Percentiles rank a stretch among this genome's conserved stretches.
Conservation (phyloP, 2,113 vertebrate species). For the Solea senegalensis region DNA sequence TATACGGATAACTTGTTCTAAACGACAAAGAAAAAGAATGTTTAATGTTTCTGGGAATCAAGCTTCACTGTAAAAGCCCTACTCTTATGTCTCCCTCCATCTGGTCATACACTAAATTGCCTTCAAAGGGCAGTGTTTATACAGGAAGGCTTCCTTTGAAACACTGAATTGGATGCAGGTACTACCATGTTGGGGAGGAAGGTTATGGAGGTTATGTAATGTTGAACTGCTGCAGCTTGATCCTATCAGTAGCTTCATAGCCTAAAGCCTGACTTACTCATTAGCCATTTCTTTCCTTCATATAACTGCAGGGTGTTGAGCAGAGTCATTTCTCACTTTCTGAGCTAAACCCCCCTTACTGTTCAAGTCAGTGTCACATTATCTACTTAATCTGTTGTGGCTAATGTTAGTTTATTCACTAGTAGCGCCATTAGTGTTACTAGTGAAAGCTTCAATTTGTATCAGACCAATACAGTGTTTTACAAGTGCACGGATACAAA, state of each 20-base stretch:
- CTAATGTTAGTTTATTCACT: neutral
- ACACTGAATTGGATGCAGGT: slow-evolving; percentile 37
- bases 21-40: too few relatives aligned
- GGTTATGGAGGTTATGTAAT: slow-evolving; percentile 13
- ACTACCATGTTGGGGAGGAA: slow-evolving; percentile 1
- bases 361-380: neutral
- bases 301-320: slow-evolving; percentile 6
- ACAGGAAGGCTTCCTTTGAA: slow-evolving; percentile 31
- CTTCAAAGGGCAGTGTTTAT: slow-evolving; percentile 51
- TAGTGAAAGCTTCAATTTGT: too few relatives aligned
- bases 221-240: slow-evolving; percentile 12
- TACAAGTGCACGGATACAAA: slow-evolving; percentile 6
- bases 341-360: neutral
- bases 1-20: too few relatives aligned
- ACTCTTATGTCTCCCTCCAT: slow-evolving; percentile 8
- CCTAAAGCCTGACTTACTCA: slow-evolving; percentile 30
- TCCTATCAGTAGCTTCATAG: slow-evolving; percentile 22
- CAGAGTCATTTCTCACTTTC: neutral
- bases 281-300: slow-evolving; percentile 13
- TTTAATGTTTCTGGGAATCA: neutral
- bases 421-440: neutral
- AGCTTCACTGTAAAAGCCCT: slow-evolving; percentile 32
- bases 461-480: too few relatives aligned
- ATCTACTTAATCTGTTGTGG: neutral
- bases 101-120: slow-evolving; percentile 29